phyloP scores from a whole-genome alignment of 2,797 vertebrate genomes.

The Manis javanica region DNA sequence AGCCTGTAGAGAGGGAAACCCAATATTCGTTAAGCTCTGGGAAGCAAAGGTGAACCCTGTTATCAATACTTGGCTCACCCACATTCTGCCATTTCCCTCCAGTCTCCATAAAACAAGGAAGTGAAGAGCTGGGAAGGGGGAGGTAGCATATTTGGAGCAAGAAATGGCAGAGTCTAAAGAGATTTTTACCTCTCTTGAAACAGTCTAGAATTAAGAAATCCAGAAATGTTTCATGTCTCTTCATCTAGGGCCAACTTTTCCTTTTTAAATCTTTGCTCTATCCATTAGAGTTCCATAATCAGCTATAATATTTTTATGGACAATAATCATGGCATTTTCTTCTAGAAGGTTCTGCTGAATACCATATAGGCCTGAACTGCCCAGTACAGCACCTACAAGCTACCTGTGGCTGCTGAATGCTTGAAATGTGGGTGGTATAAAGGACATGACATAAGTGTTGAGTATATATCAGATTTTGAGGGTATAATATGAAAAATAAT shows the following conservation, averaged over 20 bases:
- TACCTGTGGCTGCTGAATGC: background rate
- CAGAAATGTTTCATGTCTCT: background rate
- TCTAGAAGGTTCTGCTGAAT: background rate
- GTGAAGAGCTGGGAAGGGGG: background rate
- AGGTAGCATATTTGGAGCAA: background rate
- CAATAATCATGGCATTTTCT: background rate
- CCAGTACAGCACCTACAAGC: fast-evolving
- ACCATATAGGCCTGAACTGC: fast-evolving
- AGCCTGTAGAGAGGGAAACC: background rate
- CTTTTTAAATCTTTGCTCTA: background rate
- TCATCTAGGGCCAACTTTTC: background rate
- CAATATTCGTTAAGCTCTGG: fast-evolving
- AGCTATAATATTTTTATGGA: background rate
- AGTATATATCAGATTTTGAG: background rate
- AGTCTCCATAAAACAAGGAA: background rate
- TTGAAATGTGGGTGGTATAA: too few species aligned
- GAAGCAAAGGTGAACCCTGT: background rate
- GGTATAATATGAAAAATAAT: background rate
- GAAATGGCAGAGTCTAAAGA: background rate
- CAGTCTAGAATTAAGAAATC: background rate
- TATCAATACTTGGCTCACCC: background rate
- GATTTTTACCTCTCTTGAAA: background rate
- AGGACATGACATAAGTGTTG: fast-evolving
- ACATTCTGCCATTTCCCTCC: background rate
- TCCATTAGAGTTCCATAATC: background rate